Evolutionary conservation across 2,797 vertebrate species (phyloP).

Genomic region (Pangasius sanitwongsei): DNA sequence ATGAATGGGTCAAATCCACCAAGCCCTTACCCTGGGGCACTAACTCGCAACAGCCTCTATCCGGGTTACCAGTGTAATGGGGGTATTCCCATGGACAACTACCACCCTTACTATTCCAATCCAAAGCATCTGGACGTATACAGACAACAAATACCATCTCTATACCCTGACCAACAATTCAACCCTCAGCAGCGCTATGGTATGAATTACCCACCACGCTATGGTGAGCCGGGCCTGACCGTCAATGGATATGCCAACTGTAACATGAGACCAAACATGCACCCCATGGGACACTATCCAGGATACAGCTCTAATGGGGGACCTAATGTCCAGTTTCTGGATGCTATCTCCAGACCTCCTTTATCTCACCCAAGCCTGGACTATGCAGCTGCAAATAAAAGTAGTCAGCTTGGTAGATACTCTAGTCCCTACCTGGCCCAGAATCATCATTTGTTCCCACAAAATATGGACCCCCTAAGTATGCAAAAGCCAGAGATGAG

Average conservation of each 20-base stretch:
- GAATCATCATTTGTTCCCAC: slow-evolving; percentile 72
- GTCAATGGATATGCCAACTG: slow-evolving; percentile 85
- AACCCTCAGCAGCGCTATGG: slow-evolving; percentile 80
- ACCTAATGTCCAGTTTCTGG: slow-evolving; percentile 78
- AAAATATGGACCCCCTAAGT: slow-evolving; percentile 79
- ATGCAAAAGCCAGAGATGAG: slow-evolving; percentile 83
- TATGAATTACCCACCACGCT: slow-evolving; percentile 82
- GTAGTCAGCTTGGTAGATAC: slow-evolving; percentile 78
- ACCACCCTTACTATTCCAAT: slow-evolving; percentile 82
- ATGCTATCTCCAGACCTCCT: slow-evolving; percentile 77
- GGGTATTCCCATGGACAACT: slow-evolving; percentile 82
- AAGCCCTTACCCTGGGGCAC: slow-evolving; percentile 75
- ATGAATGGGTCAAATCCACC: slow-evolving; percentile 84
- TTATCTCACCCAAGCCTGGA: slow-evolving; percentile 75
- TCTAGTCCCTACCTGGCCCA: slow-evolving; percentile 76
- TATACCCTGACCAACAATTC: slow-evolving; percentile 87
- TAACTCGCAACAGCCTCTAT: slow-evolving; percentile 79
- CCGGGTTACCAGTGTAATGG: slow-evolving; percentile 89
- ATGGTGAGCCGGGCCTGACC: slow-evolving; percentile 82
- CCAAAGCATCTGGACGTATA: slow-evolving; percentile 87
- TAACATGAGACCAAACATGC: slow-evolving; percentile 75
- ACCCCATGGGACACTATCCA: slow-evolving; percentile 78
- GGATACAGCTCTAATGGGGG: slow-evolving; percentile 76
- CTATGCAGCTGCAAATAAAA: slow-evolving; percentile 78
- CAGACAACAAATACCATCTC: slow-evolving; percentile 81